These are phyloP conservation scores for Lycocorax pyrrhopterus DNA, from an alignment of 2,113 vertebrate genomes.

Conservation along the genomic window DNA sequence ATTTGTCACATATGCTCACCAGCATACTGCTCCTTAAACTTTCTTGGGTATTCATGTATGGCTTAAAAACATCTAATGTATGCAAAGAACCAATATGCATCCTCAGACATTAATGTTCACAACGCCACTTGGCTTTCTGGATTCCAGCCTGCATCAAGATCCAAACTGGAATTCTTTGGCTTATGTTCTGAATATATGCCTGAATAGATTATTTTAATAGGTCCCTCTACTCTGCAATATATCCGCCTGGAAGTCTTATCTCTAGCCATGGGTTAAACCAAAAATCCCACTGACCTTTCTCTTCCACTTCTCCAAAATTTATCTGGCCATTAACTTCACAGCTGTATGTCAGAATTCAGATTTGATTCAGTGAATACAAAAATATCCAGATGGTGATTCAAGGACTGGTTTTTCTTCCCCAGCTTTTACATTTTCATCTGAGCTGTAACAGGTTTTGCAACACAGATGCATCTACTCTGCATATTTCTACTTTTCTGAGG, in stretches of 20 bases:
- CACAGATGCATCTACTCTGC: background rate
- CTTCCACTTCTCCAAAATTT: background rate
- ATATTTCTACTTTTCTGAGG: background rate
- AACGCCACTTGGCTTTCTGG: background rate
- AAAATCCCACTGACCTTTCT: background rate
- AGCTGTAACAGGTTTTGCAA: background rate
- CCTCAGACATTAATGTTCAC: background rate
- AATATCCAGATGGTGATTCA: background rate
- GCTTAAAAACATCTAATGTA: background rate
- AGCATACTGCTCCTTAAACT: background rate
- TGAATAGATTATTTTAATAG: background rate
- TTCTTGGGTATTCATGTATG: background rate
- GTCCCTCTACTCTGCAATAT: background rate
- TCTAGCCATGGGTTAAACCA: background rate
- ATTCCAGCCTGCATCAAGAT: background rate
- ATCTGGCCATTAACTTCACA: background rate
- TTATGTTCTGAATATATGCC: background rate
- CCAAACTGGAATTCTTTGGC: background rate
- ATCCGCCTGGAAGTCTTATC: background rate
- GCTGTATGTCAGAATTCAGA: background rate
- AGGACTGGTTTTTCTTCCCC: accelerated
- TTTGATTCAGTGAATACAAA: background rate
- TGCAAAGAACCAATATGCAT: background rate
- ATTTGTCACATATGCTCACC: background rate
- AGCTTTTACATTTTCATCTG: background rate